Evolutionary conservation across 2,888 invertebrate genomes (phyloP), one percentile per base, ranked within the genome.

Genomic region (Drosophila suboccidentalis): DNA sequence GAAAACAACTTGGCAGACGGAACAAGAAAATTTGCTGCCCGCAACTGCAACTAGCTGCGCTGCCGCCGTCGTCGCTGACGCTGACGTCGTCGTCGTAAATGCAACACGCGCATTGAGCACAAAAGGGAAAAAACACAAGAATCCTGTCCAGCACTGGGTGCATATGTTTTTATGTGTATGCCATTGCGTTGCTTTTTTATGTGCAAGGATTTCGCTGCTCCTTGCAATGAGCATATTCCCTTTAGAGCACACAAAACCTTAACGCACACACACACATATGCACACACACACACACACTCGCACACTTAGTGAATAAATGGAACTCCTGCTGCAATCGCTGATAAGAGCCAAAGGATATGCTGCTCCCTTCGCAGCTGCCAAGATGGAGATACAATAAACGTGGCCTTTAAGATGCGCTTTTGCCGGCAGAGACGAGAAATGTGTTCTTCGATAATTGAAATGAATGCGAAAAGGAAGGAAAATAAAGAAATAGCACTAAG

Each of bases 111-210:
- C 58, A 70, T 61, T 62, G 44, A 32, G 61, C 53, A 53, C 43
- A 51, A 50, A 57, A 54, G 61, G 51, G 51, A 10, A 15, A 32
- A 26, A 26, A 46, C 55, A 54, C 61, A 71, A 71, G 64, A 68
- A 73, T 79, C 79, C 73, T 61, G 74, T 68, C 36, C 73, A 49
- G 75, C 51, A 72, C 58, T 67, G 36, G 66, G 44, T 76, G 80
- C 76, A 82, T 83, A 77, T 88, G 88, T 83, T 86, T 80, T 86
- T 78, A 75, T 87, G 78, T 80, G 67, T 68, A 55, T 66, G 57
- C 49, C 55, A 59, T 51, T 44, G 65, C 68, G 55, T 43, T 71
- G 61, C 55, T 63, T 74, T 78, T 82, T 85, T 84, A 85, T 77
- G 74, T 80, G 60, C 66, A 50, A 82, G 72, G 70, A 88, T 84